phyloP scores from a whole-genome alignment of 92 coral and sea anemone species.

The Zoanthus gigantus region DNA sequence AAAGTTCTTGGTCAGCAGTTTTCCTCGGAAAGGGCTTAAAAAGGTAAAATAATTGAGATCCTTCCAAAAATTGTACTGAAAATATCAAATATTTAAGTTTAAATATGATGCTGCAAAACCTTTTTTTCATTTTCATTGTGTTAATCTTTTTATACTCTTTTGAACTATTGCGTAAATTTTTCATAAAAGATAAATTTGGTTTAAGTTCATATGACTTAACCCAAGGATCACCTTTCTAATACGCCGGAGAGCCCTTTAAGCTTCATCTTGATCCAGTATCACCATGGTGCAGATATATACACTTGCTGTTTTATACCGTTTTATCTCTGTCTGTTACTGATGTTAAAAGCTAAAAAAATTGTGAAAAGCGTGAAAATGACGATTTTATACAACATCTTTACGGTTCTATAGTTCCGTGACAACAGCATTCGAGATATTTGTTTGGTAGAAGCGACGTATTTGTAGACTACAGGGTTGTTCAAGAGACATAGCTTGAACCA shows the following conservation, averaged over 20 bases:
- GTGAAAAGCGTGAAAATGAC: neutral
- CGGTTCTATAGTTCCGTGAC: neutral
- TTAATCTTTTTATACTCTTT: neutral
- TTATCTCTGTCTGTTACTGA: neutral
- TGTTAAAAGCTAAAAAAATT: neutral
- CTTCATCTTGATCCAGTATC: constrained; percentile 1
- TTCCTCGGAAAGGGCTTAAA: neutral
- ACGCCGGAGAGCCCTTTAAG: constrained; percentile 1
- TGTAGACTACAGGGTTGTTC: neutral
- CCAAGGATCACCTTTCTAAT: constrained; percentile 19
- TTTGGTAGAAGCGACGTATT: neutral
- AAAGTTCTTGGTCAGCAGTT: constrained; percentile 11
- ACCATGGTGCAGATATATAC: constrained; percentile 37
- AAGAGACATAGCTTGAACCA: constrained; percentile 56
- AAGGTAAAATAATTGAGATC: neutral
- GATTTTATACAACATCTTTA: neutral
- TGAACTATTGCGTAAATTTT: neutral
- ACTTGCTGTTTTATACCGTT: neutral
- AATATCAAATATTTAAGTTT: neutral
- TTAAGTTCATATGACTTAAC: neutral
- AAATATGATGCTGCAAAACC: neutral
- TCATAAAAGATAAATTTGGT: neutral
- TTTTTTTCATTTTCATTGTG: neutral
- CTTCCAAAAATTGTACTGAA: neutral
- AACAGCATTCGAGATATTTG: neutral